phyloP scores from a whole-genome alignment of 2,797 vertebrate species.

The Eulemur mongoz region DNA sequence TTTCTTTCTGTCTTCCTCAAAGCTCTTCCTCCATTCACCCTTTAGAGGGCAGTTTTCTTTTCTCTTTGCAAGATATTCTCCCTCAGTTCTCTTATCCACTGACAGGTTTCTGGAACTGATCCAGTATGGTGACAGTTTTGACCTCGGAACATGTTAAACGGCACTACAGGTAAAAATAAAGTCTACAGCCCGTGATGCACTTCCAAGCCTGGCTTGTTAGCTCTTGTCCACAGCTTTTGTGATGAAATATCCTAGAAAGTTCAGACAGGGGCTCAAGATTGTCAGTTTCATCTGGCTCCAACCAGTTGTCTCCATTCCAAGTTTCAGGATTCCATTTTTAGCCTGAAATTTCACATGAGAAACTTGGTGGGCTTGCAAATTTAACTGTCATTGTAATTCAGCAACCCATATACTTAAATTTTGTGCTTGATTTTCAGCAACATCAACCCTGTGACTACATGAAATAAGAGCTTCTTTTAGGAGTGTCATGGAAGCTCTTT shows the following conservation, averaged over 20 bases:
- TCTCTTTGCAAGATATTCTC: not conserved
- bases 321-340: conserved; percentile 29
- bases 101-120: conserved; percentile 1
- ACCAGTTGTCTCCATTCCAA: not conserved
- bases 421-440: conserved; percentile 9
- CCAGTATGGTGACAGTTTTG: not conserved
- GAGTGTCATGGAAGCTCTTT: not conserved
- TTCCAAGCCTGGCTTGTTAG: not conserved
- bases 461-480: conserved; percentile 40
- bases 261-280: not conserved
- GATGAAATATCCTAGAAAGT: conserved; percentile 1
- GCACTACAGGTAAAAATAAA: not conserved
- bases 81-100: not conserved
- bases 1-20: not conserved
- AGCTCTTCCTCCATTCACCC: not conserved
- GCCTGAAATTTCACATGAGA: not conserved
- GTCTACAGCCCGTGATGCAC: not conserved
- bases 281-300: not conserved
- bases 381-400: conserved; percentile 33
- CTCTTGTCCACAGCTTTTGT: not conserved
- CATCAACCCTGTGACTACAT: not conserved
- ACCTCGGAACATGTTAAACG: not conserved
- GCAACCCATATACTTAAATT: conserved; percentile 4
- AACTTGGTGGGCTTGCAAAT: not conserved
- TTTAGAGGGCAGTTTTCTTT: not conserved